These are phyloP conservation scores for Pollimyrus isidori DNA, from an alignment of 2,113 vertebrate genomes.

Conservation along the genomic window DNA sequence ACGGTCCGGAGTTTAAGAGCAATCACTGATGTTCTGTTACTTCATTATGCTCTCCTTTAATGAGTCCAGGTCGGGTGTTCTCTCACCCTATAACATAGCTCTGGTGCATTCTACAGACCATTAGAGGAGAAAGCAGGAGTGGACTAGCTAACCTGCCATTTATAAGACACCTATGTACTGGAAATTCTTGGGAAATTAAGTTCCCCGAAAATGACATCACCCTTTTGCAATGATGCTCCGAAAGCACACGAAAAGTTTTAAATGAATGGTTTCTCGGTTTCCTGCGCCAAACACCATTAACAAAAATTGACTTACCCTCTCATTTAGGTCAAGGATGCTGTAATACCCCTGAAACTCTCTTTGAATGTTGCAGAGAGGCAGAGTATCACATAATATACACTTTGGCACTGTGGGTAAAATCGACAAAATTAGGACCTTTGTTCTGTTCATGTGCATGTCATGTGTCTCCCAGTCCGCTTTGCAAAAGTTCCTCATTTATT, in stretches of 20 bases:
- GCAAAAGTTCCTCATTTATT: not conserved
- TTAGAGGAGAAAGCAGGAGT: not conserved
- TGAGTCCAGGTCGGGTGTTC: not conserved
- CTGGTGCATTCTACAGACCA: not conserved
- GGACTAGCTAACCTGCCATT: not conserved
- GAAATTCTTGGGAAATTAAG: not conserved
- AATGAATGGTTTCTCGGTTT: not conserved
- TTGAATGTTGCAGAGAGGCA: not conserved
- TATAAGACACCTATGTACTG: not conserved
- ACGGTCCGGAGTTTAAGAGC: not conserved
- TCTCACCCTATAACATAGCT: not conserved
- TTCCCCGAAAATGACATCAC: not conserved
- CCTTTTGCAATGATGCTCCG: not conserved
- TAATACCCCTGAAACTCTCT: slow-evolving; percentile 6
- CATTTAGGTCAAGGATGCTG: slow-evolving; percentile 1
- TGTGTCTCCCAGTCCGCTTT: not conserved
- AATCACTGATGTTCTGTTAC: not conserved
- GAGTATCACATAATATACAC: not conserved
- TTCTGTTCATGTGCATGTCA: not conserved
- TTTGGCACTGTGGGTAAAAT: not conserved
- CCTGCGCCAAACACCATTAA: not conserved
- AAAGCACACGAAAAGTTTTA: not conserved
- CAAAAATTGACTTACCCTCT: not conserved
- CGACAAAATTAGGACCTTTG: not conserved
- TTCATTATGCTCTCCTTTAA: not conserved